phyloP scores from a whole-genome alignment of 2,888 invertebrate species.

The Auanema sp. region DNA sequence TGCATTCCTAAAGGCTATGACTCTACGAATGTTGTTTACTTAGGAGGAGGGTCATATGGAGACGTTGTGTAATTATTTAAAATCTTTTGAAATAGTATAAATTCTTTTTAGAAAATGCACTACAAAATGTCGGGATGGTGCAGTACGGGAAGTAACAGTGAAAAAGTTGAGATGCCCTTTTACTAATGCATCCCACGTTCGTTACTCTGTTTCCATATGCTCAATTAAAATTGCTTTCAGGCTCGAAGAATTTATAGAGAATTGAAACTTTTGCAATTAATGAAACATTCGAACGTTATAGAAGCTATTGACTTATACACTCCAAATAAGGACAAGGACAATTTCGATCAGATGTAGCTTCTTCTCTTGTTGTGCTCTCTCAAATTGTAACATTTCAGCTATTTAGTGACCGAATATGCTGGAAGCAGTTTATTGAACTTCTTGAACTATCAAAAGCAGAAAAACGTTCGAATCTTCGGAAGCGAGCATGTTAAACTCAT shows the following conservation, averaged over 20 bases:
- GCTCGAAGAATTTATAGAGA: constrained; percentile 96
- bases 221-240: constrained; percentile 25
- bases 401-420: constrained; percentile 59
- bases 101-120: constrained; percentile 31
- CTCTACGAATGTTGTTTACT: constrained; percentile 33
- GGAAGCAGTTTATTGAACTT: constrained; percentile 51
- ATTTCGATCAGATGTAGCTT: constrained; percentile 55
- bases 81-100: not conserved
- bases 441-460: constrained; percentile 35
- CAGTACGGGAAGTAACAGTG: constrained; percentile 47
- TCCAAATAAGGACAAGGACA: constrained; percentile 40
- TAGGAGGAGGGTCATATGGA: constrained; percentile 60
- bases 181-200: constrained; percentile 23
- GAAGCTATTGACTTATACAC: constrained; percentile 57
- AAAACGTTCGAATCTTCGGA: constrained; percentile 75
- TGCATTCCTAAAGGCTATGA: constrained; percentile 42
- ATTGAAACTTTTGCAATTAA: constrained; percentile 89
- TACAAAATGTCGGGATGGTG: constrained; percentile 34
- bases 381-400: constrained; percentile 36
- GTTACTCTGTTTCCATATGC: not conserved
- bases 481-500: constrained; percentile 98
- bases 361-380: not conserved
- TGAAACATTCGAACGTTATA: constrained; percentile 98
- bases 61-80: constrained; percentile 53
- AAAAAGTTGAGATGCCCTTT: constrained; percentile 57